Evolutionary conservation across 2,888 invertebrate species (phyloP).

Genomic region (Agrochola circellaris): DNA sequence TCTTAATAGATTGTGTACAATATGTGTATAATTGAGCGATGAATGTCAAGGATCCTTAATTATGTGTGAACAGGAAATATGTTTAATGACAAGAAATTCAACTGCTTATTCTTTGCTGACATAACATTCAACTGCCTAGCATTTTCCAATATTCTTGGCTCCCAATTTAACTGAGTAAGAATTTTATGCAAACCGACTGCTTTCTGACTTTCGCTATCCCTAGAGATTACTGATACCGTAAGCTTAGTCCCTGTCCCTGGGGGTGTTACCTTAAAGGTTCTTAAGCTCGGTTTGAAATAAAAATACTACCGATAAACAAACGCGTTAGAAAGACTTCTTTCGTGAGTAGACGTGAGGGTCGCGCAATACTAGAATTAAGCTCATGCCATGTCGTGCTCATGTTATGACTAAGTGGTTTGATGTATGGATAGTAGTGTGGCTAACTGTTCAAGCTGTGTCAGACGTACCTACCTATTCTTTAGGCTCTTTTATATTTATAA

Average conservation of each 20-base stretch:
- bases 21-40: slow-evolving; percentile 32
- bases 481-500: no score
- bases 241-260: slow-evolving; percentile 17
- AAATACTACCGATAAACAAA: slow-evolving; percentile 24
- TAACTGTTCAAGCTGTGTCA: not conserved
- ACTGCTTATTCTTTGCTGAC: not conserved
- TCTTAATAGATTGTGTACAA: slow-evolving; percentile 48
- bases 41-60: slow-evolving; percentile 37
- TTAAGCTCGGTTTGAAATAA: slow-evolving; percentile 15
- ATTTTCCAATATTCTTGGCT: not conserved
- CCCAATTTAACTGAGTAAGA: slow-evolving; percentile 6
- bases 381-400: not conserved
- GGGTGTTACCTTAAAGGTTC: not conserved
- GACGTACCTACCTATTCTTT: no score
- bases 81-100: slow-evolving; percentile 17
- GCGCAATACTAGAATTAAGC: not conserved
- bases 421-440: not conserved
- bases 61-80: slow-evolving; percentile 16
- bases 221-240: slow-evolving; percentile 35
- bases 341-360: not conserved
- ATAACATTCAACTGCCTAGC: not conserved
- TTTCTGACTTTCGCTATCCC: slow-evolving; percentile 29
- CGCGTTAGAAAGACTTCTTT: not conserved
- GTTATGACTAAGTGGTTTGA: slow-evolving; percentile 13
- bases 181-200: slow-evolving; percentile 25